Base-by-base conservation (phyloP, 2,113 vertebrate species). In the Nansenia antarctica region DNA sequence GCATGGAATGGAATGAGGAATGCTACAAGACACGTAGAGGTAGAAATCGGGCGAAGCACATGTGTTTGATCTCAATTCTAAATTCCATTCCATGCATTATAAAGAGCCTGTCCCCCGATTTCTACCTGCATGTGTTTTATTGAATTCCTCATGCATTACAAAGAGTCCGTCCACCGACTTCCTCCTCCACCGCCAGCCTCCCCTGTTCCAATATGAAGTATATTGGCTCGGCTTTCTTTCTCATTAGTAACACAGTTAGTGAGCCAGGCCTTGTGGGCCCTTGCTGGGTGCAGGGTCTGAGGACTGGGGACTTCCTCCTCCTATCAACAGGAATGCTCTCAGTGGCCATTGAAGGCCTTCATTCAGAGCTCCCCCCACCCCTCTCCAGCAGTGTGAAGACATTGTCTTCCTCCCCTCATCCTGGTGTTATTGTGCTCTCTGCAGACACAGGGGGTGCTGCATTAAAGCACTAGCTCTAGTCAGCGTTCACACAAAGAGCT, bases 401-500 rank as follows among this genome's bases (percentile, higher is more conserved):
- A 54, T 35, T 52, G 53, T 64, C 27, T 75, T 59, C 24, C 49
- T 35, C 58, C n/a, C n/a, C 54, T 61, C 20, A 32, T 27, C 49
- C 35, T 9, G 53, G 35, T 12, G 52, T 47, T 49, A 53, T 59
- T 39, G 55, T 65, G 73, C 32, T 42, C 54, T 55, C 12, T 31
- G 22, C 53, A 4, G 61, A 62, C 67, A 42, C 61, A 14, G 49
- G 6, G 20, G 61, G 52, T 58, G 27, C 31, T 47, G 12, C 34
- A 53, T 59, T 65, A 32, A 60, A 73, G 62, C 52, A 47, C 26
- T 29, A n/a, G 24, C 39, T 61, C 49, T 68, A 62, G 64, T 78
- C 73, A 68, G 60, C 76, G 73, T 72, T 65, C 66, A 61, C 60
- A 64, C 57, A 34, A 35, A 67, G 64, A 30, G 29, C 69, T 12